Conservation (phyloP, 1,140 invertebrate genomes). For the Odontomachus brunneus region DNA sequence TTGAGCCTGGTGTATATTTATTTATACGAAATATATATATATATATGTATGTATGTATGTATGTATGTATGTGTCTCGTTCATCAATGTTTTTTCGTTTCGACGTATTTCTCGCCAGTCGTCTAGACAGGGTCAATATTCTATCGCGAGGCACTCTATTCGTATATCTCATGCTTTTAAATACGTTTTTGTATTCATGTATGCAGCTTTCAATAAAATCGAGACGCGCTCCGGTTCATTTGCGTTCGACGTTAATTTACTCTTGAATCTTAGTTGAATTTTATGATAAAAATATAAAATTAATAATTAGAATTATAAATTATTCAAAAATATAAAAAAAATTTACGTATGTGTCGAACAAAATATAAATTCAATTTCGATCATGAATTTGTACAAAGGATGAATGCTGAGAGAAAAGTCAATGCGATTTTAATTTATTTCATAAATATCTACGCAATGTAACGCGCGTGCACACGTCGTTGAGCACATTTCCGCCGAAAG, state of each 20-base stretch:
- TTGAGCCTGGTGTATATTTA: no score
- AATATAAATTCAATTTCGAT: not conserved
- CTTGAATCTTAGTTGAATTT: not conserved
- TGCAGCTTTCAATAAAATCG: slow-evolving; percentile 2
- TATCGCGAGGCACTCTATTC: slow-evolving; percentile 43
- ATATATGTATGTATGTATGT: no score
- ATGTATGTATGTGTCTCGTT: not conserved
- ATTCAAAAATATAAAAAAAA: not conserved
- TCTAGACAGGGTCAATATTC: slow-evolving; percentile 67
- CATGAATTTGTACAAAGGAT: no score
- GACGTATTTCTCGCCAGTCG: slow-evolving; percentile 28
- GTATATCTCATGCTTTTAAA: slow-evolving; percentile 38
- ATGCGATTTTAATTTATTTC: no score
- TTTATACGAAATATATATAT: no score
- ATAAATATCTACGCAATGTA: no score
- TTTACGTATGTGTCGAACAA: no score
- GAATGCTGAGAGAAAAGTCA: no score
- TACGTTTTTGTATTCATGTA: not conserved
- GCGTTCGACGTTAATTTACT: not conserved
- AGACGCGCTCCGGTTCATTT: not conserved
- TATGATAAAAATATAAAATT: no score
- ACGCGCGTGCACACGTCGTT: no score
- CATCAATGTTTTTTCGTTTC: slow-evolving; percentile 47
- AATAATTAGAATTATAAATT: not conserved
- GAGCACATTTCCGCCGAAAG: not conserved